Evolutionary conservation across 2,888 invertebrate species (phyloP), one percentile per base, ranked within the genome.

Genomic region (Acanthopleura granulata): DNA sequence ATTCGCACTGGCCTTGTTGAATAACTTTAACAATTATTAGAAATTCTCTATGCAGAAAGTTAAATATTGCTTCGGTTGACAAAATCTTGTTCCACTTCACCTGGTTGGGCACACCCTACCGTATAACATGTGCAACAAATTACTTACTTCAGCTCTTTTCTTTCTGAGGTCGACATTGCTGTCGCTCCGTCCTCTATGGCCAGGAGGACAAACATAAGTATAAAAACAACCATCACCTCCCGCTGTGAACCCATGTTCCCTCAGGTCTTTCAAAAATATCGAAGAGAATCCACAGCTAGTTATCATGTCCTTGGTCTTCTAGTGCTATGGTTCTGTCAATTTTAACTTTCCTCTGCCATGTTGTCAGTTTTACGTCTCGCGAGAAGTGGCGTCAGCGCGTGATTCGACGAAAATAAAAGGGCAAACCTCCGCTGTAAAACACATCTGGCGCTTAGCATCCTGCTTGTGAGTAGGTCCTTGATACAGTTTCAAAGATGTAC

Each of bases 101-200:
- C 49, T 15, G 40, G 3, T 40, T 9, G 9, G 40, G 9, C 4
- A 40, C n/a, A n/a, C n/a, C n/a, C n/a, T n/a, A n/a, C n/a, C n/a
- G n/a, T n/a, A n/a, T n/a, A n/a, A n/a, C 40, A 40, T 9, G 9
- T 40, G 40, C 40, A 57, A 18, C 14, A 51, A 51, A 51, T 15
- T 49, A 77, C 82, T 78, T 75, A 86, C 86, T 82, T 85, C 27
- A 84, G 75, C 69, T 79, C 80, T 72, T 75, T 76, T 79, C 84
- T 84, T 70, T 85, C 83, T n/a, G 80, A 78, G 22, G 76, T 51
- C 62, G 82, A 78, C 81, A 86, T 84, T n/a, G 78, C 81, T 1
- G 62, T 49, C 18, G 80, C 74, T 11, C 78, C 78, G 69, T 79
- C 80, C 50, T 79, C 72, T 51, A 84, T 72, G 72, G 82, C 62